These are phyloP conservation scores for Heteractis magnifica DNA, from an alignment of 92 coral and sea anemone species.

Conservation along the genomic window DNA sequence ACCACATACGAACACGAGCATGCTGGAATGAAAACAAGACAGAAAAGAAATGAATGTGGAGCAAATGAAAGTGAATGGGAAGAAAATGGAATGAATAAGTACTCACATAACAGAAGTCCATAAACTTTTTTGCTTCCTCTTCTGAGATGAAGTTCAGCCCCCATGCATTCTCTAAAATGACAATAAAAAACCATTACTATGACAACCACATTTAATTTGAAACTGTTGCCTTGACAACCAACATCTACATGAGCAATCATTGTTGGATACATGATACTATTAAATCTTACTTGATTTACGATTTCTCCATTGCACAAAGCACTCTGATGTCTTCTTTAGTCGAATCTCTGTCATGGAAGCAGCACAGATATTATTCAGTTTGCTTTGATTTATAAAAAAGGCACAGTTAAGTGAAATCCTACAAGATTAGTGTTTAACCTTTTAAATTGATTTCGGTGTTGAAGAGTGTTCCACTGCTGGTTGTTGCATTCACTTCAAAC, in stretches of 20 bases:
- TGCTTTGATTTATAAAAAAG: no score
- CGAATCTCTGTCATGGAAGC: slow-evolving; percentile 64
- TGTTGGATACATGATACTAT: no score
- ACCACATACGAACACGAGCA: slow-evolving; percentile 72
- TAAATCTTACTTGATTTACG: slow-evolving; percentile 82
- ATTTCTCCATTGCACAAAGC: slow-evolving; percentile 98
- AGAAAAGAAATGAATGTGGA: neutral
- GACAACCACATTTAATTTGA: neutral
- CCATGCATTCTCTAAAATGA: slow-evolving; percentile 84
- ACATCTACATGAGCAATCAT: neutral
- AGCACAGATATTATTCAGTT: neutral
- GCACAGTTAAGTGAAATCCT: no score
- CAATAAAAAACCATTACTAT: neutral
- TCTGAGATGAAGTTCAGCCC: slow-evolving; percentile 95
- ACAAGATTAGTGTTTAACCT: slow-evolving; percentile 37
- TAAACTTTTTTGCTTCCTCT: slow-evolving; percentile 87
- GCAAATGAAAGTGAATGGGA: neutral
- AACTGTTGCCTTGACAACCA: slow-evolving; percentile 11
- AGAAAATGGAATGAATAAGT: neutral
- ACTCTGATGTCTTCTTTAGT: slow-evolving; percentile 95
- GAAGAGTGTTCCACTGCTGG: slow-evolving; percentile 66
- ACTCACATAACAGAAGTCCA: slow-evolving; percentile 92
- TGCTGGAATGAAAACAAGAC: slow-evolving; percentile 34
- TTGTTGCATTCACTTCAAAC: slow-evolving; percentile 74
- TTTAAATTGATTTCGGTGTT: slow-evolving; percentile 75